phyloP scores from a whole-genome alignment of 2,888 invertebrate species.

The Catocala sponsa region DNA sequence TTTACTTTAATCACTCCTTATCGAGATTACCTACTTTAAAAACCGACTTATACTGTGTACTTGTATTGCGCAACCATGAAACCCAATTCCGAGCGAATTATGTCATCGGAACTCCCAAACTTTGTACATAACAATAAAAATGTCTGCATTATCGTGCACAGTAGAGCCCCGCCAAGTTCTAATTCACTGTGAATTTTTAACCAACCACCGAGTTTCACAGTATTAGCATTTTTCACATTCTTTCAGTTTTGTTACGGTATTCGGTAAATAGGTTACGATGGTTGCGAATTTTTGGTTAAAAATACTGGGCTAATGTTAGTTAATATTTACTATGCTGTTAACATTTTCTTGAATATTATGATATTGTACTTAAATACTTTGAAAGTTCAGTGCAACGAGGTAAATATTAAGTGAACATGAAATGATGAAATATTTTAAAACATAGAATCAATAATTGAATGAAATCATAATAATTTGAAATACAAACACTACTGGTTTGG shows the following conservation, averaged over 20 bases:
- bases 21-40: background rate
- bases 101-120: constrained; percentile 41
- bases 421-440: too few species aligned
- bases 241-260: constrained; percentile 21
- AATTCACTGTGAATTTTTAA: constrained; percentile 39
- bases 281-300: constrained; percentile 26
- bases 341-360: background rate
- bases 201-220: constrained; percentile 21
- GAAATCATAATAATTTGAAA: too few species aligned
- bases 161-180: constrained; percentile 29
- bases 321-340: background rate
- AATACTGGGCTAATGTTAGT: background rate
- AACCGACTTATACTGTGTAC: background rate
- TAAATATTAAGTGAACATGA: too few species aligned
- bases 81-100: constrained; percentile 45
- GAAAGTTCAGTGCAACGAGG: too few species aligned
- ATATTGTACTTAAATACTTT: too few species aligned
- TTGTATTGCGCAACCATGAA: constrained; percentile 28
- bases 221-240: constrained; percentile 42
- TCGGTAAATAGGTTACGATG: constrained; percentile 16
- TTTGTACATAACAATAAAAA: constrained; percentile 54
- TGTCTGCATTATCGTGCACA: constrained; percentile 43
- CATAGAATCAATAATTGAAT: too few species aligned
- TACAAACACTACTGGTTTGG: too few species aligned
- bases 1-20: background rate